Conservation (phyloP, 1,140 invertebrate genomes). For the Orchestia grillus region DNA sequence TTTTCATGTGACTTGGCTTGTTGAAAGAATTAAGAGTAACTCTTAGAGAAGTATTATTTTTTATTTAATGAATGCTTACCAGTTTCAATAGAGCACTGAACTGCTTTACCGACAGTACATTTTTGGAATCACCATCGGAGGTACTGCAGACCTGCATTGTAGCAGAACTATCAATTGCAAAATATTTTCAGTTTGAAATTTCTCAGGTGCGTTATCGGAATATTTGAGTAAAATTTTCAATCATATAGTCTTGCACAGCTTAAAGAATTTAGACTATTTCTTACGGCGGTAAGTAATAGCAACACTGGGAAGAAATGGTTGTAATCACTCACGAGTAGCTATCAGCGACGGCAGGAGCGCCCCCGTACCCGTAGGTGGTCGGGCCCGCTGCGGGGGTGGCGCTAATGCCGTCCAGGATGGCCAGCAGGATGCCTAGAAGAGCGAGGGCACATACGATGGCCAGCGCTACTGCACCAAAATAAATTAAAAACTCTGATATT, state of each 20-base stretch:
- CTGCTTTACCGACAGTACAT: no score
- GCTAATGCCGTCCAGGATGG: slow-evolving; percentile 36
- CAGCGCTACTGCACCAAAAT: slow-evolving; percentile 7
- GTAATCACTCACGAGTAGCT: slow-evolving; percentile 9
- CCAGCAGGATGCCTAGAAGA: slow-evolving; percentile 35
- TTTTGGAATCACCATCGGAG: background rate
- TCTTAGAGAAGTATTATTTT: no score
- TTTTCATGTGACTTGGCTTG: no score
- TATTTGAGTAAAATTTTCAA: background rate
- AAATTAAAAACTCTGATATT: slow-evolving; percentile 42
- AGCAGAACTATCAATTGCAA: background rate
- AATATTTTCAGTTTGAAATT: background rate
- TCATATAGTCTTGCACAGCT: background rate
- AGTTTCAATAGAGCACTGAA: no score
- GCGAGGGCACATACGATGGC: slow-evolving; percentile 34
- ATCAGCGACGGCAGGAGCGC: background rate
- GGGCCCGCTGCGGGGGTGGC: slow-evolving; percentile 7
- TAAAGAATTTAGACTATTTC: no score
- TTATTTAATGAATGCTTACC: no score
- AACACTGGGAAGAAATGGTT: background rate
- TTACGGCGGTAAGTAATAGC: background rate
- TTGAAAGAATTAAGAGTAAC: no score
- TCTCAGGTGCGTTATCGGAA: background rate
- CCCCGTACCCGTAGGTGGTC: background rate
- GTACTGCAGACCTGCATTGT: background rate